Conservation (phyloP, 2,113 vertebrate species). For the Mirounga angustirostris region DNA sequence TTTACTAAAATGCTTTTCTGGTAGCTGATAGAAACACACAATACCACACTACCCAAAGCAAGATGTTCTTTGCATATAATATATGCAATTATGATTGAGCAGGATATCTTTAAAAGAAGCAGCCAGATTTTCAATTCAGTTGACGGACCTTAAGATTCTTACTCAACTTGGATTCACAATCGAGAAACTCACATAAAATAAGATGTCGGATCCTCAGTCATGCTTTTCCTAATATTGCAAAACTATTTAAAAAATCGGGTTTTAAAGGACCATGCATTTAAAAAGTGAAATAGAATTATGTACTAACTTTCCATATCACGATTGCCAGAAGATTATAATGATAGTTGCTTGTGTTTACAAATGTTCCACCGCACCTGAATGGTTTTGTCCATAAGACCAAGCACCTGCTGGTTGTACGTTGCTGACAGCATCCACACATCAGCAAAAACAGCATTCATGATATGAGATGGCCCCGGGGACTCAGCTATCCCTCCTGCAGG, state of each 20-base stretch:
- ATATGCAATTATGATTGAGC: not conserved
- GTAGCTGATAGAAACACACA: not conserved
- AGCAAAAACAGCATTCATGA: not conserved
- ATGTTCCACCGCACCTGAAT: not conserved
- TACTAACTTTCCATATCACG: not conserved
- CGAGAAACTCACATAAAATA: not conserved
- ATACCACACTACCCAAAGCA: not conserved
- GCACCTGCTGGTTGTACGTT: not conserved
- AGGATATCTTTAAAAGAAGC: not conserved
- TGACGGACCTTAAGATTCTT: not conserved
- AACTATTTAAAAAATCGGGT: not conserved
- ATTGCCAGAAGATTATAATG: not conserved
- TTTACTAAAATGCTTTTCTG: not conserved
- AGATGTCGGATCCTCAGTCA: not conserved
- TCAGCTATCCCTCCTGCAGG: not conserved
- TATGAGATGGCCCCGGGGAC: not conserved
- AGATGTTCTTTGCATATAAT: not conserved
- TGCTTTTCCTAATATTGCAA: not conserved
- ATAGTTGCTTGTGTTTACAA: not conserved
- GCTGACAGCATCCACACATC: not conserved
- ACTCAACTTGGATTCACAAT: not conserved
- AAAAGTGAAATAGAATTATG: not conserved
- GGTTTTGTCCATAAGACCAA: not conserved
- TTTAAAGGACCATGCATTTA: not conserved
- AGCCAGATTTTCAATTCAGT: not conserved